Evolutionary conservation across 2,888 invertebrate species (phyloP).

Genomic region (Erebia aethiops): DNA sequence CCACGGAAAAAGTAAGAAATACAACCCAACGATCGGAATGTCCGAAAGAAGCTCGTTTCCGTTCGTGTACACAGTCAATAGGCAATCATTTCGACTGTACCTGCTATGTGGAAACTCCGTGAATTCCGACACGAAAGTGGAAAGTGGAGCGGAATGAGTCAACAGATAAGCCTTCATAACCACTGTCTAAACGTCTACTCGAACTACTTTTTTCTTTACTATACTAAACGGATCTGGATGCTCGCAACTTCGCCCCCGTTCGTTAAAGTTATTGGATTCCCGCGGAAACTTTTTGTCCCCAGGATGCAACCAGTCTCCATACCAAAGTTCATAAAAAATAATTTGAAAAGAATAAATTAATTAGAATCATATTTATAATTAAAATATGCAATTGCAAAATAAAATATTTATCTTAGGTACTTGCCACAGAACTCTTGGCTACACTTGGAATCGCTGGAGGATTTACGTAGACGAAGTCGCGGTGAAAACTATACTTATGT

Average conservation of each 20-base stretch:
- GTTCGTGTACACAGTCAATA: slow-evolving; percentile 44
- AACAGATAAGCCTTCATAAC: slow-evolving; percentile 53
- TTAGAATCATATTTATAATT: no score
- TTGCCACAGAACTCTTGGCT: no score
- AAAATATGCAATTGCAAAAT: no score
- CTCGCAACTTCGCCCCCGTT: no score
- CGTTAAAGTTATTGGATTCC: no score
- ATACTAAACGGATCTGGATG: no score
- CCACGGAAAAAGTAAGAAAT: slow-evolving; percentile 9
- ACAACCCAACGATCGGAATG: slow-evolving; percentile 38
- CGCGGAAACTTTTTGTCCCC: no score
- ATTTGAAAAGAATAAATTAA: no score
- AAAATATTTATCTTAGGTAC: no score
- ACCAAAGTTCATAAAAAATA: no score
- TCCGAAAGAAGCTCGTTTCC: slow-evolving; percentile 39
- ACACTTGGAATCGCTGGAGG: background rate
- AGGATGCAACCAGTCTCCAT: no score
- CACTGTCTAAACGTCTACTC: slow-evolving; percentile 21
- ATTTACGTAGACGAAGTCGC: background rate
- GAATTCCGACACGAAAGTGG: slow-evolving; percentile 61
- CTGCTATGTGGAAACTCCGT: slow-evolving; percentile 47
- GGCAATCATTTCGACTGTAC: slow-evolving; percentile 50
- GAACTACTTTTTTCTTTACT: no score
- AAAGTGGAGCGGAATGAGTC: slow-evolving; percentile 49
- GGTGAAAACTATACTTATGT: background rate